Evolutionary conservation across 2,797 vertebrate species (phyloP).

Genomic region (Sciurus vulgaris): DNA sequence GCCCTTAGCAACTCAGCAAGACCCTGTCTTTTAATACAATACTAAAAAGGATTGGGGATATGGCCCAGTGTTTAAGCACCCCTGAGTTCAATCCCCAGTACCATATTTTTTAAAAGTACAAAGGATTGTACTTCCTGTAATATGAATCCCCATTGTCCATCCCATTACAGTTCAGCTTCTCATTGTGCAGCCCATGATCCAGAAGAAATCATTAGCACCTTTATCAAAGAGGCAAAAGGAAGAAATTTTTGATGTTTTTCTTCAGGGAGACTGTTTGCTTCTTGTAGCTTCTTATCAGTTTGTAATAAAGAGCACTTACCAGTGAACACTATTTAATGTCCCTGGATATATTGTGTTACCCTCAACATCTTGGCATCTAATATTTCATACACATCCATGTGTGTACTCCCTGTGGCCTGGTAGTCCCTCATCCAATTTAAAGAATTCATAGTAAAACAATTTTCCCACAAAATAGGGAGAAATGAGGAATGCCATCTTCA

Average conservation of each 20-base stretch:
- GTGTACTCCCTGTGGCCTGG: background rate
- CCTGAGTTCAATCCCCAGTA: no score
- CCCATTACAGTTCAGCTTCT: background rate
- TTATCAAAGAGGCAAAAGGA: background rate
- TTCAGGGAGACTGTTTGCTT: background rate
- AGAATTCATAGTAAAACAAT: constrained; percentile 36
- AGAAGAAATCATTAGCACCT: background rate
- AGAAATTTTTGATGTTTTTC: background rate
- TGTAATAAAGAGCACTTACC: background rate
- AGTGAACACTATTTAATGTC: background rate
- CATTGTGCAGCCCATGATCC: background rate
- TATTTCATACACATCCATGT: background rate
- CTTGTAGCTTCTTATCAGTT: constrained; percentile 1
- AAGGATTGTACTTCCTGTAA: background rate
- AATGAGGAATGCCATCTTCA: constrained; percentile 10
- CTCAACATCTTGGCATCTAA: background rate
- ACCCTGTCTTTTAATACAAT: no score
- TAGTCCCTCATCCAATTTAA: constrained; percentile 14
- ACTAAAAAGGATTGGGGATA: no score
- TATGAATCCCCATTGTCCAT: background rate
- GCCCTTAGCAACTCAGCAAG: no score
- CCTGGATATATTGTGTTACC: background rate
- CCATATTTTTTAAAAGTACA: background rate
- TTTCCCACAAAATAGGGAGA: constrained; percentile 1
- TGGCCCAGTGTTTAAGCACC: no score